Base-by-base conservation (phyloP, 2,797 vertebrate genomes). In the Caiman crocodilus region DNA sequence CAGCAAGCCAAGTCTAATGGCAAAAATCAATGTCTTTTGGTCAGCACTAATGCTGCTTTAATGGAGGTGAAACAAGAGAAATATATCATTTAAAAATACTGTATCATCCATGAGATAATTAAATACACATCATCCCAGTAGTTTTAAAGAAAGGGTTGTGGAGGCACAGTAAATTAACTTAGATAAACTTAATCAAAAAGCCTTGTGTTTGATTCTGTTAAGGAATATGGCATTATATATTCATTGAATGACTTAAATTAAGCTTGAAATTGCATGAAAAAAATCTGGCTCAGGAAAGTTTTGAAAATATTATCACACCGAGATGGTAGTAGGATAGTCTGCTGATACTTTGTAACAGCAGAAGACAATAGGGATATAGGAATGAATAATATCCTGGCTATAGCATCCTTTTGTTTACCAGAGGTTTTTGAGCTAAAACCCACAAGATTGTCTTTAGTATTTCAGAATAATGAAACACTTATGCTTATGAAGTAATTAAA, bases 161-260 rank as follows among this genome's bases (percentile, higher is more conserved):
- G 21, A 81, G 3, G 14, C 74, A 91, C 28, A 88, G 28, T 78
- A 82, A 74, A 85, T 94, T 94, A 89, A 14, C 64, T 81, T 87
- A 77, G 30, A 78, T 91, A 95, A 95, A 93, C 78, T 87, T 25
- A 65, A 30, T 85, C 79, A 79, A 67, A 61, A 87, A 93, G 82
- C 32, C 35, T 84, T 35, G 57, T 79, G 6, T 85, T 92, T 80
- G 84, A 82, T 28, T 96, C 82, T 84, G 14, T 93, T 90, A 4
- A 88, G 82, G 64, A 76, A 89, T 93, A 83, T 35, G 25, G 17
- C 59, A 60, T 87, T 84, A 14, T 82, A 79, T 95, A 25, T 93
- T 96, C 94, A 55, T 74, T 93, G 79, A 7, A 94, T 42, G 14
- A 94, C 77, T 95, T 96, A 97, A 97, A 97, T 96, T 97, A 97